These are phyloP conservation scores for Parthenolecanium corni DNA, from an alignment of 2,888 invertebrate species.

Conservation along the genomic window DNA sequence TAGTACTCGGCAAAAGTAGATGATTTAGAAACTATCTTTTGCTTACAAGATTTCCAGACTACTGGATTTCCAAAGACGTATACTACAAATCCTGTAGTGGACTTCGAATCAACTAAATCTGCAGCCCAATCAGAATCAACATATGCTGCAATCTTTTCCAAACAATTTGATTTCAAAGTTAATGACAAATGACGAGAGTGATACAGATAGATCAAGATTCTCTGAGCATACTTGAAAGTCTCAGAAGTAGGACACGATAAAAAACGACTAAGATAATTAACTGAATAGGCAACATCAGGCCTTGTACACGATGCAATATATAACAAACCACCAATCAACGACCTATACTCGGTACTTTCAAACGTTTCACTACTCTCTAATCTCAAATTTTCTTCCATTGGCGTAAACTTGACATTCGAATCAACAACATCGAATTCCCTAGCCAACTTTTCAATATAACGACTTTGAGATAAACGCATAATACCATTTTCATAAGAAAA, in stretches of 20 bases:
- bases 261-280: conserved; percentile 1
- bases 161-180: neutral
- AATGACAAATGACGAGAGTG: too few relatives aligned
- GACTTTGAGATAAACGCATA: neutral
- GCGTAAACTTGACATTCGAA: neutral
- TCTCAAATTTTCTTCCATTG: neutral
- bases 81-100: neutral
- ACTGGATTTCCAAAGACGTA: neutral
- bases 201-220: conserved; percentile 1
- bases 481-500: neutral
- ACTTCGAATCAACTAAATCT: neutral
- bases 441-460: neutral
- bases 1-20: too few relatives aligned
- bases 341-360: neutral
- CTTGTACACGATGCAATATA: neutral
- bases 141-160: neutral
- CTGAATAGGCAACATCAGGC: neutral
- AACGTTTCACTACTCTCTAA: neutral
- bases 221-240: neutral
- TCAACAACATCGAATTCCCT: neutral
- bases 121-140: conserved; percentile 3
- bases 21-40: too few relatives aligned
- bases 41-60: neutral
- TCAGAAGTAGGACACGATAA: too few relatives aligned
- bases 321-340: conserved; percentile 1